Percentiles rank a stretch among this genome's conserved stretches.
phyloP scores from a whole-genome alignment of 2,888 invertebrate species.

The Amorpha juglandis region DNA sequence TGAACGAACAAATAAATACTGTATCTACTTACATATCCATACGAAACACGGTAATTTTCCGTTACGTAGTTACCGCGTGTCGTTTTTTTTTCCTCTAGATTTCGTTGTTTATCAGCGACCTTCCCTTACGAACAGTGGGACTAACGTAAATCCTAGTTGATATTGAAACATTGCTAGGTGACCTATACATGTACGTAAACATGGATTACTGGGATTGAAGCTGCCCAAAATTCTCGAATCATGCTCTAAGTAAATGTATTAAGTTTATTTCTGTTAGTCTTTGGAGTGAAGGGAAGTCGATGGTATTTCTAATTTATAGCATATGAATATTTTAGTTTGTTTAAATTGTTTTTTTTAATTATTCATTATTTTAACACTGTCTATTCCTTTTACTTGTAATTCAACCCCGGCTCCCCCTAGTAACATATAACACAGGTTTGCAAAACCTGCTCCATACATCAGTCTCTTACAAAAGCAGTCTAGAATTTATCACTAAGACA shows the following conservation, averaged over 20 bases:
- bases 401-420: too few relatives aligned
- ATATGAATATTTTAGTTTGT: not conserved
- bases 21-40: not conserved
- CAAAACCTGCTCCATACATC: too few relatives aligned
- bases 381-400: too few relatives aligned
- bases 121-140: slow-evolving; percentile 10
- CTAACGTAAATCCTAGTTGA: slow-evolving; percentile 21
- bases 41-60: not conserved
- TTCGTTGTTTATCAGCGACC: slow-evolving; percentile 7
- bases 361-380: too few relatives aligned
- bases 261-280: not conserved
- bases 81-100: slow-evolving; percentile 4
- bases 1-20: not conserved
- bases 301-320: not conserved
- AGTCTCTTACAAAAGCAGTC: too few relatives aligned
- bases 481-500: too few relatives aligned
- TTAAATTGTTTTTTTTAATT: too few relatives aligned
- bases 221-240: not conserved
- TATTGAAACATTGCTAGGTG: not conserved
- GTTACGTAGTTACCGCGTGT: not conserved
- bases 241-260: not conserved
- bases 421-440: too few relatives aligned
- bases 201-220: slow-evolving; percentile 5
- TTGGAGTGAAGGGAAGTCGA: not conserved
- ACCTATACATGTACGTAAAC: slow-evolving; percentile 8